Base-by-base conservation (phyloP, 1,140 invertebrate genomes). In the Bombus cullumanus region DNA sequence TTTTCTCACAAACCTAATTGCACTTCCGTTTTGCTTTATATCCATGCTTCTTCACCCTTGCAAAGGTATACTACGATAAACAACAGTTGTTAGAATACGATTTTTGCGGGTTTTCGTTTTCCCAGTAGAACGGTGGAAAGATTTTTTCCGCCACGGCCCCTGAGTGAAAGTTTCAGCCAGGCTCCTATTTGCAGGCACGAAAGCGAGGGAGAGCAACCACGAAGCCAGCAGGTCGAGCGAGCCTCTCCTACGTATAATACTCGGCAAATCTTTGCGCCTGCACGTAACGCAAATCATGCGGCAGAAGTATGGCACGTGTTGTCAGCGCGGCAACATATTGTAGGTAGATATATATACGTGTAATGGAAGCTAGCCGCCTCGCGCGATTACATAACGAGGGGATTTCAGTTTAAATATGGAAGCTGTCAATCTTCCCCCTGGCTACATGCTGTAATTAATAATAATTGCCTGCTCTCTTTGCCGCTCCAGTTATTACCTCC, bases 161-260 rank as follows among this genome's bases (percentile, higher is more conserved):
- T 69, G 81, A 57, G 90, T 91, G 91, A 92, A 92, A 92, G 91
- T 92, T 82, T 83, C 71, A 53, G 25, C 39, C 64, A 39, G 77
- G 57, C 69, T 64, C 77, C 77, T 37, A 73, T 85, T 85, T 62
- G 47, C 74, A 18, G 53, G 31, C 74, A 75, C 59, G 83, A 79
- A 59, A 80, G 59, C 66, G 47, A 85, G 86, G 79, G 79, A 85
- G 88, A 86, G 81, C 74, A 79, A 88, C 75, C 53, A 53, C 86
- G 85, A 66, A 66, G 66, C 43, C 25, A 1, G 59, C 47, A 53
- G 74, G 47, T 43, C 59, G 81, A 39, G 34, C 31, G 69, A 82
- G 73, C 41, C 53, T 43, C 71, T 80, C 43, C 78, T 66, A 80
- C 77, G 77, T 85, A 53, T 39, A 77, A 53, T 39, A 77, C 77